Percentiles rank a stretch among this genome's conserved stretches.
These are phyloP conservation scores for Chrysopa pallens DNA, from an alignment of 1,140 invertebrate genomes.

Conservation along the genomic window DNA sequence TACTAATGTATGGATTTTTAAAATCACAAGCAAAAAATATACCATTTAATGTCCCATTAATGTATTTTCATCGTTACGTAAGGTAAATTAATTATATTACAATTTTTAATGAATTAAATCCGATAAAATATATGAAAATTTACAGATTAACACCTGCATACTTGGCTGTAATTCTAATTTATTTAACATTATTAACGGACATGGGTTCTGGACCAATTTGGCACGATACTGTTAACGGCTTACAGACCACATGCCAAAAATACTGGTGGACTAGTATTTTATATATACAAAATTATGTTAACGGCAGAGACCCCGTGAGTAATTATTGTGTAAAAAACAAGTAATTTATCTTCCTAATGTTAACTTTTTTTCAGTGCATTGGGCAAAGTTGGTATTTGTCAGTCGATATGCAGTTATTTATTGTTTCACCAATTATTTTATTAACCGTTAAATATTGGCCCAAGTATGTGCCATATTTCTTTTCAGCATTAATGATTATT, in stretches of 20 bases:
- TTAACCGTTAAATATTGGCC: conserved; percentile 13
- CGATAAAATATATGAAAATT: no score
- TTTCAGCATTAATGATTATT: neutral
- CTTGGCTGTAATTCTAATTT: no score
- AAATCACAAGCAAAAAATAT: no score
- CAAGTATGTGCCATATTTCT: conserved; percentile 1
- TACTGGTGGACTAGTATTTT: conserved; percentile 30
- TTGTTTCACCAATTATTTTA: conserved; percentile 20
- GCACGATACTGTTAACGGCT: conserved; percentile 11
- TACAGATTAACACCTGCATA: no score
- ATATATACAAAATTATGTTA: conserved; percentile 28
- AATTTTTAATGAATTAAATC: no score
- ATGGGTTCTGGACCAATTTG: no score
- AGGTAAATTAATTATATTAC: no score
- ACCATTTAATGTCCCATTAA: no score
- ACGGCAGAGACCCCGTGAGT: conserved; percentile 15
- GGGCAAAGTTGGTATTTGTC: conserved; percentile 24
- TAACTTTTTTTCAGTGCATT: conserved; percentile 17
- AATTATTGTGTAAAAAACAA: no score
- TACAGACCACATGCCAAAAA: conserved; percentile 18
- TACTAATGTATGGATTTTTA: no score
- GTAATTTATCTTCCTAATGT: neutral
- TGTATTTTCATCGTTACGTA: no score
- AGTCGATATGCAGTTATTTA: conserved; percentile 23
- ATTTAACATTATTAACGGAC: no score